phyloP scores from a whole-genome alignment of 2,113 vertebrate genomes.

The Prolemur simus region DNA sequence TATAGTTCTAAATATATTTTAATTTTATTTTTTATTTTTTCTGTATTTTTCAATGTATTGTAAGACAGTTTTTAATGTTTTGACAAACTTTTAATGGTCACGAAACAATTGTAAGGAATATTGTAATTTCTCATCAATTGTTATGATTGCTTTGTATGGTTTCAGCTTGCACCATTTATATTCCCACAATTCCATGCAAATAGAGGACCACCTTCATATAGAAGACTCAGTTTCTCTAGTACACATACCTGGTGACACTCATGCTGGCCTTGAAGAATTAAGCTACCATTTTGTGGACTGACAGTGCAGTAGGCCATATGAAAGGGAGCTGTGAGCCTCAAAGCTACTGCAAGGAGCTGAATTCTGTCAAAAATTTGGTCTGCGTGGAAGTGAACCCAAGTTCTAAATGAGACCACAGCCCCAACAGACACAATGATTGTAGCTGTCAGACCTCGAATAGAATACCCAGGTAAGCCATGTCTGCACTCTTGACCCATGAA shows the following conservation, averaged over 20 bases:
- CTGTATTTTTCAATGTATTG: neutral
- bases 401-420: neutral
- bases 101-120: neutral
- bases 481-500: neutral
- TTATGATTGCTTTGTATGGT: neutral
- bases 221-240: neutral
- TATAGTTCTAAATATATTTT: neutral
- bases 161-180: neutral
- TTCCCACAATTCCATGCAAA: neutral
- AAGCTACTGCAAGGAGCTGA: neutral
- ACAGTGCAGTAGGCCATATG: neutral
- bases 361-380: neutral
- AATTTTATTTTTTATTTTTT: neutral
- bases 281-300: neutral
- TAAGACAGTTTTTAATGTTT: neutral
- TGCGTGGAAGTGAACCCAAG: neutral
- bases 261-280: neutral
- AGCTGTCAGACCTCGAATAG: neutral
- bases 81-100: neutral
- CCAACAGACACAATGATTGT: neutral
- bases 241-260: neutral
- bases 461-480: neutral
- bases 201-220: neutral
- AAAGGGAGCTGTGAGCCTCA: neutral
- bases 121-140: neutral